Conservation (phyloP, 2,888 invertebrate genomes). For the Laspeyria flexula region DNA sequence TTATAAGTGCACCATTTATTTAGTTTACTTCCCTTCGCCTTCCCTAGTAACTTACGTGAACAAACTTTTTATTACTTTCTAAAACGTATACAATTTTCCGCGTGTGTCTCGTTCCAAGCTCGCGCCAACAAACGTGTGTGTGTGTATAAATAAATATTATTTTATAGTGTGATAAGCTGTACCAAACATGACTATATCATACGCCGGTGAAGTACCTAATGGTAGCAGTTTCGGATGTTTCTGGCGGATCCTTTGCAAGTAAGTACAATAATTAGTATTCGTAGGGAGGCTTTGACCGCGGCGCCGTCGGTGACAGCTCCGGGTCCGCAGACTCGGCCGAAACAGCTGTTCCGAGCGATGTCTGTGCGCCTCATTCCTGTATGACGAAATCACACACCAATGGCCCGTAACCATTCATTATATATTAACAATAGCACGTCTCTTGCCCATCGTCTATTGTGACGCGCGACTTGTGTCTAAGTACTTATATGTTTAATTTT, state of each 20-base stretch:
- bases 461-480: slow-evolving; percentile 47
- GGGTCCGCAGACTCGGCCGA: slow-evolving; percentile 35
- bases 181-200: slow-evolving; percentile 93
- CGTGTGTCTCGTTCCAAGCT: slow-evolving; percentile 78
- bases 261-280: slow-evolving; percentile 70
- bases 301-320: slow-evolving; percentile 38
- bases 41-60: slow-evolving; percentile 66
- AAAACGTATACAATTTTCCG: slow-evolving; percentile 83
- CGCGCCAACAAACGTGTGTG: slow-evolving; percentile 80
- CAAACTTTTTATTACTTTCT: slow-evolving; percentile 81
- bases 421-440: slow-evolving; percentile 60
- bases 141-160: slow-evolving; percentile 81
- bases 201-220: slow-evolving; percentile 96
- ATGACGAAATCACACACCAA: slow-evolving; percentile 59
- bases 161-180: slow-evolving; percentile 68
- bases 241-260: slow-evolving; percentile 96
- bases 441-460: slow-evolving; percentile 53
- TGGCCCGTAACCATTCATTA: slow-evolving; percentile 53
- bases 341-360: slow-evolving; percentile 71
- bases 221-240: slow-evolving; percentile 97
- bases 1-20: slow-evolving; percentile 68
- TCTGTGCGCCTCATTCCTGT: slow-evolving; percentile 45
- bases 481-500: slow-evolving; percentile 38
- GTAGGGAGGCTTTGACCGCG: slow-evolving; percentile 51
- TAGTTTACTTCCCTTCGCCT: slow-evolving; percentile 68